Evolutionary conservation across 2,797 vertebrate species (phyloP).

Genomic region (Chaunax sp.): DNA sequence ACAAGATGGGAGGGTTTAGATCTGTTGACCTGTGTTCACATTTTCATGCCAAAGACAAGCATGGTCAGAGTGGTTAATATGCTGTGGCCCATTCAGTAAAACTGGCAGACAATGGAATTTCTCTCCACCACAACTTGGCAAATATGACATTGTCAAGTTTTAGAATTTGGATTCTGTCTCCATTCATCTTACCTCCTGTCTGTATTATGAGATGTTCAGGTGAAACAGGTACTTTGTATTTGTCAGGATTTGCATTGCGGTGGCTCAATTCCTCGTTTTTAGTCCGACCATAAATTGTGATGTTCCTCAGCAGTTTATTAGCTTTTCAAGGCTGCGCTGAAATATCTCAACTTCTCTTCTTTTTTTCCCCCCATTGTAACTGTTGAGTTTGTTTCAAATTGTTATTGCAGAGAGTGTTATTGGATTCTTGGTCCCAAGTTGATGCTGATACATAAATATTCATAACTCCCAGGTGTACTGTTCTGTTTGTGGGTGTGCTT

Average conservation of each 20-base stretch:
- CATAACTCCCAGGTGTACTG: slow-evolving; percentile 6
- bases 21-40: too few relatives aligned
- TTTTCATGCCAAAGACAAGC: not conserved
- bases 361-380: slow-evolving; percentile 48
- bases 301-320: slow-evolving; percentile 52
- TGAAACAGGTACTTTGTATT: slow-evolving; percentile 63
- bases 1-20: too few relatives aligned
- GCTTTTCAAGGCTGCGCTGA: slow-evolving; percentile 34
- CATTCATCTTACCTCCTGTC: not conserved
- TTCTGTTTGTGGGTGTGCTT: slow-evolving; percentile 9
- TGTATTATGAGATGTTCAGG: slow-evolving; percentile 18
- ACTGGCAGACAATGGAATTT: not conserved
- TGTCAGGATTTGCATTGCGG: slow-evolving; percentile 20
- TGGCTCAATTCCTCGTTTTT: slow-evolving; percentile 35
- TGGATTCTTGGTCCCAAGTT: slow-evolving; percentile 37
- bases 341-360: slow-evolving; percentile 48
- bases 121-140: not conserved
- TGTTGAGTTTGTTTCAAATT: slow-evolving; percentile 10
- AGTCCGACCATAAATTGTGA: slow-evolving; percentile 51
- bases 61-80: not conserved
- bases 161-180: too few relatives aligned
- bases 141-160: too few relatives aligned
- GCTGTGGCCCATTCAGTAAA: not conserved
- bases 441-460: slow-evolving; percentile 37
- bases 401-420: slow-evolving; percentile 31